Percentiles rank a stretch among this genome's conserved stretches.
These are phyloP conservation scores for Melanchra persicariae DNA, from an alignment of 2,888 invertebrate genomes.

Conservation along the genomic window DNA sequence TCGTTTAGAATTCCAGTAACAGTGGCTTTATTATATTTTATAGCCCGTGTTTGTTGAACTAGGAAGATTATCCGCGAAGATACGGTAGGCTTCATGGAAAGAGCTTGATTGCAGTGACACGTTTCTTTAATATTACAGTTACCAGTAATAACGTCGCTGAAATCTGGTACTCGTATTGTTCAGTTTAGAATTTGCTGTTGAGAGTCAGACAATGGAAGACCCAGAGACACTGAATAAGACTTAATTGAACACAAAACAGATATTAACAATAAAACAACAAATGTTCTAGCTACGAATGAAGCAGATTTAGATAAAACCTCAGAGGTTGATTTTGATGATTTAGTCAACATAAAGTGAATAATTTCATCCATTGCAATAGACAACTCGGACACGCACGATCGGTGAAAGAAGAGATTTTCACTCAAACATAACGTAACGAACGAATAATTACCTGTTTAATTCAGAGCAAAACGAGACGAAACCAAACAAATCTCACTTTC, in stretches of 20 bases:
- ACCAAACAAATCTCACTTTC: slow-evolving; percentile 76
- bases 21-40: slow-evolving; percentile 54
- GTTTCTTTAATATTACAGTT: slow-evolving; percentile 38
- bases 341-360: slow-evolving; percentile 1
- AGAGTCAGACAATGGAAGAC: not conserved
- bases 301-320: not conserved
- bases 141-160: slow-evolving; percentile 12
- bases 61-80: slow-evolving; percentile 52
- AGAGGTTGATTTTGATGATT: not conserved
- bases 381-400: slow-evolving; percentile 33
- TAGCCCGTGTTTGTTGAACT: slow-evolving; percentile 53
- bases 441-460: slow-evolving; percentile 62
- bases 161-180: slow-evolving; percentile 25
- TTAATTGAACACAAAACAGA: not conserved
- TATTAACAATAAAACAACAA: not conserved
- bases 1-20: slow-evolving; percentile 60
- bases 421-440: slow-evolving; percentile 51
- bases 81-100: slow-evolving; percentile 47
- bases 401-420: slow-evolving; percentile 27
- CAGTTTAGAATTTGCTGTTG: not conserved
- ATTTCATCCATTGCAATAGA: not conserved
- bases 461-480: slow-evolving; percentile 66
- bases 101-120: slow-evolving; percentile 10
- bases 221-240: not conserved
- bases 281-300: not conserved